Evolutionary conservation across 2,888 invertebrate genomes (phyloP), one percentile per base, ranked within the genome.

Genomic region (Neocrepidodera transversa): DNA sequence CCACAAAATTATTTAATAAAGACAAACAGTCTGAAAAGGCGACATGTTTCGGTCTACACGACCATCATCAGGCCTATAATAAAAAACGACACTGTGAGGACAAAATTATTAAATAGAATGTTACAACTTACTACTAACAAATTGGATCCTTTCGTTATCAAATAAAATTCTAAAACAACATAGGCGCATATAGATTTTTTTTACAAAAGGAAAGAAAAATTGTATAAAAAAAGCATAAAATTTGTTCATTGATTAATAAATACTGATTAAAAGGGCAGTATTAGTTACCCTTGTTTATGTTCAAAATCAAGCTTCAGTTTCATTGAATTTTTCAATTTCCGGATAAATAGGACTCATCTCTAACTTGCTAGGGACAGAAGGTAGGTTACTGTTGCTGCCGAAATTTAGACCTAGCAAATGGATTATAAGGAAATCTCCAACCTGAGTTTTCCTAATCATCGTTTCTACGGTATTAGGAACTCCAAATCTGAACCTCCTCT

Each of bases 331-430:
- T 68, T 89, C 88, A 62, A 89, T 88, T 76, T 87, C 87, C 17
- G 92, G 91, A 78, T 93, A 93, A 61, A 92, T 91, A 3, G 91
- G 91, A 56, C 90, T 88, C 89, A 93, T 91, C 81, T 93, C 93
- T 66, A 93, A 81, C 13, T 93, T 93, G 52, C 92, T 92, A 0
- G 93, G 93, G 1, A 93, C 93, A 0, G 93, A 92, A 0, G 93
- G 93, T 51, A 86, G 76, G 66, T 80, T 80, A 60, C 90, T 88
- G 75, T 90, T 89, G 70, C 89, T 89, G 49, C 88, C 87, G 64
- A 87, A 82, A 70, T 87, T 88, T 52, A 90, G 93, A 23, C 93
- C 92, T 50, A 94, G 82, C 56, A 94, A 82, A 74, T 93, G 92
- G 57, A 95, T 81, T 61, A 94, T 81, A 63, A 94, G 82, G 80